A percentile compares a stretch with the other conserved stretches of the same genome.
These are phyloP conservation scores for Nomada ferruginata DNA, from an alignment of 2,888 invertebrate genomes.

Conservation along the genomic window DNA sequence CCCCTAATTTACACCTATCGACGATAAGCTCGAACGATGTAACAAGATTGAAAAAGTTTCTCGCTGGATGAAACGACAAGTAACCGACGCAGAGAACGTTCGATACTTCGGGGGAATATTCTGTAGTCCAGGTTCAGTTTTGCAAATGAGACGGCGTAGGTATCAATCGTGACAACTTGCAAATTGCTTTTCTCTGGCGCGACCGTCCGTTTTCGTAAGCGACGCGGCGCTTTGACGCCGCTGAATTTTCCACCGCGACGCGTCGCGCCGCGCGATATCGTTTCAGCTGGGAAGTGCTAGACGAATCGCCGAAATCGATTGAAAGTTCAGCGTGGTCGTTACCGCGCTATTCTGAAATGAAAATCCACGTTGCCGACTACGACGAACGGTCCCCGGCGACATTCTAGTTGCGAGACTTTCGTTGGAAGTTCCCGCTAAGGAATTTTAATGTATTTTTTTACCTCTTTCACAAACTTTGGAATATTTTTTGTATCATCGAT, in stretches of 20 bases:
- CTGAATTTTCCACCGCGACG: constrained; percentile 52
- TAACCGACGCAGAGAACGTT: not conserved
- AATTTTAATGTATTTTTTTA: not conserved
- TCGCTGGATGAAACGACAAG: not conserved
- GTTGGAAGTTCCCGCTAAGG: no score
- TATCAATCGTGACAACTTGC: constrained; percentile 58
- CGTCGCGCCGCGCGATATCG: constrained; percentile 4
- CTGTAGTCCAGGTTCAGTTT: not conserved
- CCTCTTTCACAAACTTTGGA: not conserved
- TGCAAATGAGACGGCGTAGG: constrained; percentile 15
- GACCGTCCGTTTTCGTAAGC: constrained; percentile 39
- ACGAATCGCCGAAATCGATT: constrained; percentile 63
- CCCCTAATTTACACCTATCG: not conserved
- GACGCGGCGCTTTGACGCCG: constrained; percentile 50
- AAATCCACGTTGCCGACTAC: constrained; percentile 34
- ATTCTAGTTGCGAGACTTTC: not conserved
- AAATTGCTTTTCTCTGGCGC: constrained; percentile 59
- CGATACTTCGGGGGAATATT: not conserved
- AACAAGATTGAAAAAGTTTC: constrained; percentile 14
- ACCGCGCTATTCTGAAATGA: constrained; percentile 42
- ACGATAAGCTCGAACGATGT: no score
- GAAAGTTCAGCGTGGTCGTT: constrained; percentile 55
- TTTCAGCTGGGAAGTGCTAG: constrained; percentile 24
- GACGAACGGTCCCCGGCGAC: constrained; percentile 1
- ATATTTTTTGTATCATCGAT: not conserved